A percentile compares a stretch with the other conserved stretches of the same genome.
These are phyloP conservation scores for Leucania comma DNA, from an alignment of 2,888 invertebrate genomes.

Conservation along the genomic window DNA sequence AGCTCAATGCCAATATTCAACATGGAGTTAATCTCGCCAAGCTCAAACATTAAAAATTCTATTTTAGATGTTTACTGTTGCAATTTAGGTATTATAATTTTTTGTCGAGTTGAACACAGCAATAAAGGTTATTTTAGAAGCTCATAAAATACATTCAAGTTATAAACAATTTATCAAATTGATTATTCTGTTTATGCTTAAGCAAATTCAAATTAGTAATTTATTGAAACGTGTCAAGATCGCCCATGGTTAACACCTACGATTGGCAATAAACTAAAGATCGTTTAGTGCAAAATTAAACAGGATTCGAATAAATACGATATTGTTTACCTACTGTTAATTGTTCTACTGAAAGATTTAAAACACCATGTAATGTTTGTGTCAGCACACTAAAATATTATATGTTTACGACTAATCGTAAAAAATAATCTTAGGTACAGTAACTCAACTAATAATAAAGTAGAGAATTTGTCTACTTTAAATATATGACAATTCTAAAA, in stretches of 20 bases:
- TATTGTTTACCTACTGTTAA: conserved; percentile 4
- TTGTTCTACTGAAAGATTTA: conserved; percentile 21
- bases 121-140: conserved; percentile 7
- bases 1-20: neutral
- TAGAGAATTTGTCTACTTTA: conserved; percentile 10
- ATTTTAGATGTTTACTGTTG: neutral
- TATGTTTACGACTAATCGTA: conserved; percentile 20
- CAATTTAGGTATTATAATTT: neutral
- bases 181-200: conserved; percentile 3
- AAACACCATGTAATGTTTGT: neutral
- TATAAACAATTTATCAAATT: conserved; percentile 8
- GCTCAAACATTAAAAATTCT: too few species aligned
- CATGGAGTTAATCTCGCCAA: neutral
- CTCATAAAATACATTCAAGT: conserved; percentile 14
- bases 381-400: conserved; percentile 19
- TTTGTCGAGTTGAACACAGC: neutral
- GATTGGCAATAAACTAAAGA: conserved; percentile 35
- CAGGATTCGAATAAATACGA: conserved; percentile 17
- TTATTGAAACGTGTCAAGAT: conserved; percentile 52
- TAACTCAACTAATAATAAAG: conserved; percentile 4
- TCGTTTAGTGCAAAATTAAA: conserved; percentile 31
- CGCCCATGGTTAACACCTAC: conserved; percentile 51
- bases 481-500: conserved; percentile 3
- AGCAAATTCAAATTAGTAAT: conserved; percentile 31
- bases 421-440: conserved; percentile 27